Conservation (phyloP, 2,113 vertebrate species). For the Pogonocichla stellata region DNA sequence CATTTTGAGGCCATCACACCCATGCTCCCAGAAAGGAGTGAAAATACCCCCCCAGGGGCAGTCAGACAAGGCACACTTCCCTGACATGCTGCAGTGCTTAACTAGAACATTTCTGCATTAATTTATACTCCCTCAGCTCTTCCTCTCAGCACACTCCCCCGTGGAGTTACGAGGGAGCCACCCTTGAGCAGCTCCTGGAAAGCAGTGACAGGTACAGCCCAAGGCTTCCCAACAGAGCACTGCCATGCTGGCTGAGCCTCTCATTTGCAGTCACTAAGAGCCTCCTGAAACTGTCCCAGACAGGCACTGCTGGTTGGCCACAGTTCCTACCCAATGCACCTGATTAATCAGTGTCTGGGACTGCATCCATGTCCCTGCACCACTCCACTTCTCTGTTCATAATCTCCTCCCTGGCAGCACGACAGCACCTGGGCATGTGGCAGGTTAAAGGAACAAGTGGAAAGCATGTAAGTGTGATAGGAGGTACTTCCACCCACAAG, state of each 20-base stretch:
- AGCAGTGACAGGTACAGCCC: not conserved
- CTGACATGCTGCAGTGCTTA: not conserved
- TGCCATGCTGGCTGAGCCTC: constrained; percentile 7
- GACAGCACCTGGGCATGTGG: not conserved
- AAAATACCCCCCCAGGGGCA: constrained; percentile 33
- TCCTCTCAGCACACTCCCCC: not conserved
- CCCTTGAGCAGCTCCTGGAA: constrained; percentile 16
- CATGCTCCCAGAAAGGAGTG: not conserved
- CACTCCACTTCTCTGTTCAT: not conserved
- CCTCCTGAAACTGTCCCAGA: not conserved
- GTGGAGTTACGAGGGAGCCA: not conserved
- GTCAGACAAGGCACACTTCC: not conserved
- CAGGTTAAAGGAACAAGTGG: not conserved
- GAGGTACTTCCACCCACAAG: not conserved
- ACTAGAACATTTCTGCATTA: not conserved
- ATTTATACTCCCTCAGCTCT: not conserved
- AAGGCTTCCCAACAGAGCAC: not conserved
- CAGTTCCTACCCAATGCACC: constrained; percentile 18
- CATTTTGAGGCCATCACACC: not conserved
- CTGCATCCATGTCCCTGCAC: not conserved
- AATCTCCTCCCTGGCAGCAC: not conserved
- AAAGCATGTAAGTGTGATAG: not conserved
- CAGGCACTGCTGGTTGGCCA: not conserved
- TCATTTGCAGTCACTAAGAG: not conserved
- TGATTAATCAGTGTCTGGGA: not conserved